phyloP scores from a whole-genome alignment of 2,888 invertebrate species.

The Sesia bembeciformis region DNA sequence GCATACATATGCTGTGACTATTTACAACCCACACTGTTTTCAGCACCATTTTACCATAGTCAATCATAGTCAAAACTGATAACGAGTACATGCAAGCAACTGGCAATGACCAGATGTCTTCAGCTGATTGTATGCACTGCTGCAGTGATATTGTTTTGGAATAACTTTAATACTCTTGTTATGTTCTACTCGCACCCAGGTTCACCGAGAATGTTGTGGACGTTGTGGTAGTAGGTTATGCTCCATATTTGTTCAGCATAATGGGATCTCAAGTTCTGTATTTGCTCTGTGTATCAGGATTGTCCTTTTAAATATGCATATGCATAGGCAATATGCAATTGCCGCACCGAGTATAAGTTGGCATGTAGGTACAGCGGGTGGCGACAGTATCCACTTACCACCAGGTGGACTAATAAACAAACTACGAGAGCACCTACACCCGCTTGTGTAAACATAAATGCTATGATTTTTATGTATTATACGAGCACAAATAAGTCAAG shows the following conservation, averaged over 20 bases:
- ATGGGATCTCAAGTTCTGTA: slow-evolving; percentile 63
- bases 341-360: slow-evolving; percentile 89
- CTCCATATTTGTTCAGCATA: slow-evolving; percentile 81
- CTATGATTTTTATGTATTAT: slow-evolving; percentile 88
- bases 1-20: slow-evolving; percentile 88
- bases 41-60: slow-evolving; percentile 91
- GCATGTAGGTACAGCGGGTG: too few relatives aligned
- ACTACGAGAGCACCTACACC: slow-evolving; percentile 92
- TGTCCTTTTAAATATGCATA: slow-evolving; percentile 82
- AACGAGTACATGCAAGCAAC: slow-evolving; percentile 91
- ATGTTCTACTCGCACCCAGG: slow-evolving; percentile 76
- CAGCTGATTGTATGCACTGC: slow-evolving; percentile 76
- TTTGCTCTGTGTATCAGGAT: slow-evolving; percentile 67
- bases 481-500: slow-evolving; percentile 83
- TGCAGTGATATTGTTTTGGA: slow-evolving; percentile 79
- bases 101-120: slow-evolving; percentile 89
- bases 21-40: slow-evolving; percentile 89
- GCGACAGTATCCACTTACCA: too few relatives aligned
- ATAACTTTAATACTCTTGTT: slow-evolving; percentile 75
- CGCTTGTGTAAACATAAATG: slow-evolving; percentile 94
- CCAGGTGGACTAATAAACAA: slow-evolving; percentile 52
- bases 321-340: slow-evolving; percentile 89
- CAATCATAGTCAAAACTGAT: slow-evolving; percentile 93
- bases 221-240: slow-evolving; percentile 70
- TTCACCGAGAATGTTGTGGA: slow-evolving; percentile 79